Evolutionary conservation across 2,113 vertebrate species (phyloP).

Genomic region (Gopherus evgoodei): DNA sequence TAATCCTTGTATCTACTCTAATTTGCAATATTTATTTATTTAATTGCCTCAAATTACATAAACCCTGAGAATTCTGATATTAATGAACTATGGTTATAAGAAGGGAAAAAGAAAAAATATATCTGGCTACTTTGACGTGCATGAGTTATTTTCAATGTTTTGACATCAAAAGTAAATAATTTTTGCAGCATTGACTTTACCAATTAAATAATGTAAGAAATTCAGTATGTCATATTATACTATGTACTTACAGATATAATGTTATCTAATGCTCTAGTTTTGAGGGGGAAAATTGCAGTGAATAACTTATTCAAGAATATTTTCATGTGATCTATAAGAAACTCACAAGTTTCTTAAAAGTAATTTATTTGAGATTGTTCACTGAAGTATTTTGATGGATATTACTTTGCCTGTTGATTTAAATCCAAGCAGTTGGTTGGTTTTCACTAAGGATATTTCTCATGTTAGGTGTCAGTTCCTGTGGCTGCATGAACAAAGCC

Average conservation of each 20-base stretch:
- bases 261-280: not conserved
- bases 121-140: constrained; percentile 41
- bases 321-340: not conserved
- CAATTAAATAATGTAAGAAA: constrained; percentile 56
- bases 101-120: constrained; percentile 44
- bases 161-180: constrained; percentile 43
- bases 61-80: constrained; percentile 38
- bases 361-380: not conserved
- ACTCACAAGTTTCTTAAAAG: not conserved
- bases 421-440: not conserved
- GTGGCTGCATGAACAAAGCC: not conserved
- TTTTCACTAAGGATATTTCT: not conserved
- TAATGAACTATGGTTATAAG: constrained; percentile 28
- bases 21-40: constrained; percentile 54
- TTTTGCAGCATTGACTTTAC: constrained; percentile 46
- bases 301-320: constrained; percentile 7
- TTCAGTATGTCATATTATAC: not conserved
- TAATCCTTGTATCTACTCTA: constrained; percentile 22
- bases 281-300: not conserved
- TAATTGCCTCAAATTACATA: constrained; percentile 52
- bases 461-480: not conserved
- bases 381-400: not conserved
- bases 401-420: not conserved
- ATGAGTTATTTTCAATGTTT: constrained; percentile 53
- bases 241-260: not conserved